Evolutionary conservation across 2,113 vertebrate genomes (phyloP).

Genomic region (Pterocles orientalis): DNA sequence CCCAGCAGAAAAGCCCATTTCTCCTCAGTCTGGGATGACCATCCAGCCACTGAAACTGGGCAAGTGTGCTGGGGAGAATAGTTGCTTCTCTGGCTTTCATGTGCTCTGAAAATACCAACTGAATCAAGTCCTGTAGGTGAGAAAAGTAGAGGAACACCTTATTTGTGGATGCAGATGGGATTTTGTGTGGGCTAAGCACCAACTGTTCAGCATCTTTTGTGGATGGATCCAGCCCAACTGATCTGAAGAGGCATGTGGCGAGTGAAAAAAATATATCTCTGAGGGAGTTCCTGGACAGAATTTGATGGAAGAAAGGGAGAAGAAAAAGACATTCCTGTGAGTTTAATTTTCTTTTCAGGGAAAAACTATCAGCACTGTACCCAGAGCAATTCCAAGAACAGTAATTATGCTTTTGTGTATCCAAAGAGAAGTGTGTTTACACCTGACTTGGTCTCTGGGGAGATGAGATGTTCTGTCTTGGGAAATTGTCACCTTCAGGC

Average conservation of each 20-base stretch:
- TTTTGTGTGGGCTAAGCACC: slow-evolving; percentile 31
- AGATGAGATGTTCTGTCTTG: background rate
- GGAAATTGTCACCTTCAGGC: background rate
- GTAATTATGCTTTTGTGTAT: background rate
- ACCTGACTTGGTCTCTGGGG: background rate
- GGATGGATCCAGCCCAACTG: slow-evolving; percentile 9
- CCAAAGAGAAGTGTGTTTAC: background rate
- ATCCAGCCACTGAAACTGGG: background rate
- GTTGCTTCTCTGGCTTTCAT: background rate
- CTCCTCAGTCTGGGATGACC: background rate
- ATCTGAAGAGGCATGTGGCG: background rate
- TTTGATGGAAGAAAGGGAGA: background rate
- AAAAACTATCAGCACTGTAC: background rate
- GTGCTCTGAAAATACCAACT: background rate
- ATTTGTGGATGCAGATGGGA: background rate
- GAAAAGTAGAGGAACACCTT: background rate
- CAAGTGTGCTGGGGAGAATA: background rate
- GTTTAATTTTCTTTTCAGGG: background rate
- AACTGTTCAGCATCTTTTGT: slow-evolving; percentile 24
- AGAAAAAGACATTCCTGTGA: background rate
- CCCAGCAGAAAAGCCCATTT: background rate
- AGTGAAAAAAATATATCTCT: slow-evolving; percentile 17
- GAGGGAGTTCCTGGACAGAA: slow-evolving; percentile 16
- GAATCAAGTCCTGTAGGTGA: background rate
- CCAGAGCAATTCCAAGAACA: background rate